Percentiles rank a stretch among this genome's conserved stretches.
Evolutionary conservation across 1,140 invertebrate genomes (phyloP).

Genomic region (Drosophila quadrilineata): DNA sequence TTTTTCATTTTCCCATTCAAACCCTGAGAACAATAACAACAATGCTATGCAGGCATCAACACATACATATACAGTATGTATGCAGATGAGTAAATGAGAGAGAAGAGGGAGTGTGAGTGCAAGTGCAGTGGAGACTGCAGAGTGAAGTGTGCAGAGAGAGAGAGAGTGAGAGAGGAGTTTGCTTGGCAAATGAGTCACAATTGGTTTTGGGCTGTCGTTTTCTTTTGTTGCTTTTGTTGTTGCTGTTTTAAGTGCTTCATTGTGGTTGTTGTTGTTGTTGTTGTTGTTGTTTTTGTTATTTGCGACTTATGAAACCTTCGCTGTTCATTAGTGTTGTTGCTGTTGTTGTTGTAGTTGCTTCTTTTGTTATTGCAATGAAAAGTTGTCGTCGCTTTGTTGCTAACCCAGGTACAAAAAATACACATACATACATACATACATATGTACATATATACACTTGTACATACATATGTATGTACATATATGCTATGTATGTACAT

Average conservation of each 20-base stretch:
- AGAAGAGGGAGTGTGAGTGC: neutral
- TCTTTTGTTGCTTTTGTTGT: slow-evolving; percentile 37
- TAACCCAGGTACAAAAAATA: slow-evolving; percentile 62
- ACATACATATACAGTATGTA: no score
- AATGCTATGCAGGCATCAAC: slow-evolving; percentile 16
- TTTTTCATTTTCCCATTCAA: no score
- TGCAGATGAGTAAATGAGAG: slow-evolving; percentile 37
- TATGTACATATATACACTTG: slow-evolving; percentile 27
- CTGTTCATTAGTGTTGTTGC: slow-evolving; percentile 40
- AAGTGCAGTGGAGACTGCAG: no score
- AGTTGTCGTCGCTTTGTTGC: slow-evolving; percentile 63
- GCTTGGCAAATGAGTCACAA: slow-evolving; percentile 69
- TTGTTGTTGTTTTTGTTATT: slow-evolving; percentile 11
- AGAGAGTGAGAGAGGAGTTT: slow-evolving; percentile 23
- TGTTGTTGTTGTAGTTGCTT: slow-evolving; percentile 38
- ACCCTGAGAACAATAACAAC: slow-evolving; percentile 41
- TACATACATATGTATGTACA: slow-evolving; percentile 6
- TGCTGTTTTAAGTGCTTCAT: slow-evolving; percentile 64
- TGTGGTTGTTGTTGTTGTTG: slow-evolving; percentile 26
- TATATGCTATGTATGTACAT: slow-evolving; percentile 28
- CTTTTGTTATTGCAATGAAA: slow-evolving; percentile 50
- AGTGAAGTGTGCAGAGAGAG: neutral
- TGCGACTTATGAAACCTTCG: slow-evolving; percentile 70
- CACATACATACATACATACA: slow-evolving; percentile 38
- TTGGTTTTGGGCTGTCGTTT: slow-evolving; percentile 62